Evolutionary conservation across 2,113 vertebrate genomes (phyloP), one percentile per base, ranked within the genome.

Genomic region (Circaetus cinerascens): DNA sequence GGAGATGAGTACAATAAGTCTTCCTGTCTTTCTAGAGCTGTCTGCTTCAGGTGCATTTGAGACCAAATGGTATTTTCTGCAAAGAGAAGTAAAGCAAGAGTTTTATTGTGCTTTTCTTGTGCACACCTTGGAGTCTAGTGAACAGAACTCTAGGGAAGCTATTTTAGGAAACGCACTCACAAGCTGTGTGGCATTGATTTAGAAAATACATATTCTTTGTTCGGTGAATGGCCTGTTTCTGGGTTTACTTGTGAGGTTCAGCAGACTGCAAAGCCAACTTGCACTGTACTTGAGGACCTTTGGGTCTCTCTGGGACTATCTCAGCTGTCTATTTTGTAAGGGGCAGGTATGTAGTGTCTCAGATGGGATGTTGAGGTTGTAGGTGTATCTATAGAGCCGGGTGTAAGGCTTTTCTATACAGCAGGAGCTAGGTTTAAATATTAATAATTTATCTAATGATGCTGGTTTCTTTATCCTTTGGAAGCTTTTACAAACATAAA

Each of bases 61-160:
- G 96, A 93, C 90, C 85, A 95, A 92, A 98, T 97, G 43, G 89
- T 51, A 88, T 88, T 97, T 95, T 95, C 98, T 98, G 95, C 69
- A 90, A 88, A 93, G 7, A 94, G 63, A 97, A 89, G 86, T 40
- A 80, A 94, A 81, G 56, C 21, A 81, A 73, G 74, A 83, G 41
- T 75, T 53, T 95, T 48, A 92, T 0, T 66, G 22, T 69, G 59
- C 32, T 91, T 91, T 93, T 73, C 45, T 57, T 69, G 41, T 18
- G 60, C 56, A 60, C 23, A 36, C 17, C 63, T 84, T 82, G 48
- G 34, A 76, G 36, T 67, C 38, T 32, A 72, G 46, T 34, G 32
- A 93, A 38, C 36, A 45, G 48, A 72, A 75, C 8, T 34, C n/a
- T 51, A 62, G 14, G 56, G 46, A 57, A 86, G 43, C 38, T 81